Evolutionary conservation across 2,113 vertebrate species (phyloP), one percentile per base, ranked within the genome.

Genomic region (Sialia sialis): DNA sequence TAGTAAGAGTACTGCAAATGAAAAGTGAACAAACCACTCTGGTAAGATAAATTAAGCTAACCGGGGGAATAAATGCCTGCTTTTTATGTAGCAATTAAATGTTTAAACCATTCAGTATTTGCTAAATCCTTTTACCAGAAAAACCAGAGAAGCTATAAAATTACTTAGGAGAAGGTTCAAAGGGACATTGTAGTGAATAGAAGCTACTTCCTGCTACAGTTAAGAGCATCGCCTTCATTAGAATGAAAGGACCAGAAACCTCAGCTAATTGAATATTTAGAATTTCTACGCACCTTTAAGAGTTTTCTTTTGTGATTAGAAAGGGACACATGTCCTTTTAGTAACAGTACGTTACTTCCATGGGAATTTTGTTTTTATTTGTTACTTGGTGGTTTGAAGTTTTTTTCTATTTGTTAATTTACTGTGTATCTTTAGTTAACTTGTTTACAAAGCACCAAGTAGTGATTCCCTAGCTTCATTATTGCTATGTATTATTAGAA

Each of bases 341-440:
- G 36, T 72, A 64, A 52, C 4, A 26, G 5, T n/a, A 3, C 54
- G 17, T 52, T 66, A 59, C 13, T 52, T 76, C 22, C 46, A 9
- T 2, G 1, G 66, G 62, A 15, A 0, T 30, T 82, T 58, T 68
- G 46, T 0, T 29, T n/a, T 46, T 36, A 4, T 34, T 10, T 76
- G 49, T 39, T 56, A 22, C 6, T 54, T 34, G 23, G 5, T 73
- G 49, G 8, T 32, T 73, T 49, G 43, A 7, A 2, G 0, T 20
- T 73, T 43, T 41, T n/a, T 51, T 23, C 30, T 44, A 15, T 84
- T 56, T 77, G 26, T 6, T 44, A 27, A 46, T 70, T 78, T 74
- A 32, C 46, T 43, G 9, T 48, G 44, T 49, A 60, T 26, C 11
- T 36, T 6, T 56, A 44, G 34, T 75, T 36, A n/a, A 4, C 8